Base-by-base conservation (phyloP, 2,888 invertebrate species). In the Drosophila macrospina region DNA sequence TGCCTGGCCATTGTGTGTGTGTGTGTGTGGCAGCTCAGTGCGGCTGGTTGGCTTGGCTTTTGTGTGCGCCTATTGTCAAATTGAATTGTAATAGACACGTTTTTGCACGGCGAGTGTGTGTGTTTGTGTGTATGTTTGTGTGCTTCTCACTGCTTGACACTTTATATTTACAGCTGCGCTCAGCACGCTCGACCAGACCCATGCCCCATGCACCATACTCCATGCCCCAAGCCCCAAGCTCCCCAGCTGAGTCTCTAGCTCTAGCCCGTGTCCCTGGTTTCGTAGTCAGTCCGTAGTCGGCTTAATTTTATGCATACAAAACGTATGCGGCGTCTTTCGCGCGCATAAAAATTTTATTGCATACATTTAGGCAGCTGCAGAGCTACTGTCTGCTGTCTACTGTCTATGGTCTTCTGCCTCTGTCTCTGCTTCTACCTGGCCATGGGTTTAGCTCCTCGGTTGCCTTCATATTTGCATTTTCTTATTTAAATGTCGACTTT, bases 21-120 rank as follows among this genome's bases (percentile, higher is more conserved):
- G 56, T 44, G 47, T 72, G 56, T 55, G 60, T 50, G 50, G 32
- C 44, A 69, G 73, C 82, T 80, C 74, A 79, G 81, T 79, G 77
- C 77, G 84, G 83, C 65, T 75, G 78, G 59, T 67, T 74, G 85
- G 81, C 72, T 81, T 86, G 81, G 86, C 83, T 86, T 86, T 84
- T 84, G 83, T 86, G 83, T 81, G 83, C 82, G 85, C 86, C 84
- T 86, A 86, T 86, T 86, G 88, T 88, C 86, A 88, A 86, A 86
- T 86, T 86, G 86, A 86, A 86, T 86, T 86, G 86, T 86, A 86
- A 86, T 86, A 86, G 88, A 86, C 86, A 86, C 86, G 86, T 86
- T 86, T 84, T 78, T 74, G 69, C 80, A 62, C 44, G 48, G 62
- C 64, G 57, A 72, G 54, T 63, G 52, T 60, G 15, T 56, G 39